Evolutionary conservation across 2,888 invertebrate genomes (phyloP).

Genomic region (Fragum sueziense): DNA sequence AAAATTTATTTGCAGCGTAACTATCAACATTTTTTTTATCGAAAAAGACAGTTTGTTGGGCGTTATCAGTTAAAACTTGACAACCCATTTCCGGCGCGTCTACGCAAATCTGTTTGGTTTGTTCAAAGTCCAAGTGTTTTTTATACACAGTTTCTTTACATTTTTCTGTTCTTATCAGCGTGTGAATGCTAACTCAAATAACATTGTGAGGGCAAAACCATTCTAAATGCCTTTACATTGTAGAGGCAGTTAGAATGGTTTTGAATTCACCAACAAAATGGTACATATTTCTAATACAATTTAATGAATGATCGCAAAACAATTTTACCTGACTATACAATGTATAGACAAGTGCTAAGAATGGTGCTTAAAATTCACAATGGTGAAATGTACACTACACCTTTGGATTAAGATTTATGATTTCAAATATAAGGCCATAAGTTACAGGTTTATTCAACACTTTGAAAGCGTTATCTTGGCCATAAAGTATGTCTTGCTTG

Average conservation of each 20-base stretch:
- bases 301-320: too few relatives aligned
- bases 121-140: constrained; percentile 24
- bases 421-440: not conserved
- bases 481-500: not conserved
- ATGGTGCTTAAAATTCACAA: too few relatives aligned
- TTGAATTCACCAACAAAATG: too few relatives aligned
- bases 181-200: constrained; percentile 1
- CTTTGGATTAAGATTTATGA: not conserved
- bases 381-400: too few relatives aligned
- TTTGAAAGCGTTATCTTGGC: not conserved
- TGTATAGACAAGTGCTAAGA: too few relatives aligned
- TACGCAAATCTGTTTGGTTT: not conserved
- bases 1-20: not conserved
- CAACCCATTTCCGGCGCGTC: constrained; percentile 13
- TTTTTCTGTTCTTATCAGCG: constrained; percentile 8
- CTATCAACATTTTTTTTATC: not conserved
- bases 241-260: not conserved
- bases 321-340: too few relatives aligned
- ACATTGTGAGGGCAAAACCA: not conserved
- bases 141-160: not conserved
- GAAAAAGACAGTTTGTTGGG: constrained; percentile 11
- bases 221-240: not conserved
- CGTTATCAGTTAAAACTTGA: constrained; percentile 18
- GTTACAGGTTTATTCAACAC: not conserved
- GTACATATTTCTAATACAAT: too few relatives aligned